A percentile compares a stretch with the other conserved stretches of the same genome.
Evolutionary conservation across 35 echinoderm and acorn worm species (phyloP).

Genomic region (Anneissia japonica): DNA sequence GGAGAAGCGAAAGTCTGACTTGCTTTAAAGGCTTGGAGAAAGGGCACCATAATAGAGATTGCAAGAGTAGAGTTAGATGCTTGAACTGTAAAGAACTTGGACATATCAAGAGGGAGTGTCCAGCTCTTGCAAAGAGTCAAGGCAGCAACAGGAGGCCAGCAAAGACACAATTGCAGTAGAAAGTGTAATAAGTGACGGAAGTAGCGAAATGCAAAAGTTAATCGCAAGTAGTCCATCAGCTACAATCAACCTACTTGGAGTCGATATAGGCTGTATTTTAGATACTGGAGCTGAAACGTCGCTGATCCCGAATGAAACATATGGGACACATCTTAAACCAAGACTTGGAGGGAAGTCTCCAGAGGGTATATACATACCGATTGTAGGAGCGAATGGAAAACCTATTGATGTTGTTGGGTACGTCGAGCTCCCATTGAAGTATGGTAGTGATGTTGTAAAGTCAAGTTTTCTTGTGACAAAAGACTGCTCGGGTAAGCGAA

Average conservation of each 20-base stretch:
- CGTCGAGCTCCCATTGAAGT: slow-evolving; percentile 5
- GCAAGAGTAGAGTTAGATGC: no score
- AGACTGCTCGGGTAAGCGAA: no score
- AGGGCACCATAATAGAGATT: no score
- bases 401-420: slow-evolving; percentile 31
- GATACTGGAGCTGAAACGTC: slow-evolving; percentile 59
- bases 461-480: no score
- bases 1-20: no score
- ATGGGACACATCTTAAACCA: slow-evolving; percentile 14
- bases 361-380: slow-evolving; percentile 3
- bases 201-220: background rate
- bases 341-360: background rate
- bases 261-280: slow-evolving; percentile 21
- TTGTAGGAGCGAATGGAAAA: slow-evolving; percentile 38
- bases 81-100: no score
- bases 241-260: slow-evolving; percentile 17
- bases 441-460: background rate
- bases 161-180: no score
- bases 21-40: no score
- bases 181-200: background rate
- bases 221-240: slow-evolving; percentile 14
- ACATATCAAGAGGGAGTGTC: no score
- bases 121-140: no score
- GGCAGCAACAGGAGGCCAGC: no score
- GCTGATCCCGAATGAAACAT: slow-evolving; percentile 29